These are phyloP conservation scores for Molossus molossus DNA, from an alignment of 2,797 vertebrate species.

Conservation along the genomic window DNA sequence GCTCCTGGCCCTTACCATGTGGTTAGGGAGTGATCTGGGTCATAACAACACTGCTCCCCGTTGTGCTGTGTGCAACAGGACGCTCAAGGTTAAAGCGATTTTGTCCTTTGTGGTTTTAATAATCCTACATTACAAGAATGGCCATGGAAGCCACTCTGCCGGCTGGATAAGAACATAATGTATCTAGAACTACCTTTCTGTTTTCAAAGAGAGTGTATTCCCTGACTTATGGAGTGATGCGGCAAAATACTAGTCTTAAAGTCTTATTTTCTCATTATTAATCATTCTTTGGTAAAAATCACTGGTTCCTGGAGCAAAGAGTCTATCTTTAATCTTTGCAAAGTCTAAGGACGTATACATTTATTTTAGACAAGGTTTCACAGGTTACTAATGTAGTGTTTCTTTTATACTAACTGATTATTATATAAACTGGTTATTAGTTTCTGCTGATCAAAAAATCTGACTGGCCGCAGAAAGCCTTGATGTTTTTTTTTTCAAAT, in stretches of 20 bases:
- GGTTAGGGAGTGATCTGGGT: background rate
- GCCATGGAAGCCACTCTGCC: background rate
- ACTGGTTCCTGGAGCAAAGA: background rate
- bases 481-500: background rate
- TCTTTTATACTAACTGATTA: slow-evolving; percentile 14
- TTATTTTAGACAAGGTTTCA: background rate
- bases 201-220: background rate
- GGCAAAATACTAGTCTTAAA: slow-evolving; percentile 35
- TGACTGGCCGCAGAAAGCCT: background rate
- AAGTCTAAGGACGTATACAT: background rate
- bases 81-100: background rate
- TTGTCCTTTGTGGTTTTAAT: background rate
- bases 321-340: background rate
- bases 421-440: background rate
- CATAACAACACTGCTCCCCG: background rate
- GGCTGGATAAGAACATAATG: background rate
- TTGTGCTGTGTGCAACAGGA: background rate
- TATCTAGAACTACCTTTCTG: background rate
- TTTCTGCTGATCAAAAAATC: background rate
- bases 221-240: background rate
- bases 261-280: slow-evolving; percentile 25
- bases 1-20: background rate
- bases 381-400: background rate
- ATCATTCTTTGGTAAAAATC: background rate
- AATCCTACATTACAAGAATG: slow-evolving; percentile 39